Percentiles rank a stretch among this genome's conserved stretches.
These are phyloP conservation scores for Nymphalis c-album DNA, from an alignment of 2,888 invertebrate genomes.

Conservation along the genomic window DNA sequence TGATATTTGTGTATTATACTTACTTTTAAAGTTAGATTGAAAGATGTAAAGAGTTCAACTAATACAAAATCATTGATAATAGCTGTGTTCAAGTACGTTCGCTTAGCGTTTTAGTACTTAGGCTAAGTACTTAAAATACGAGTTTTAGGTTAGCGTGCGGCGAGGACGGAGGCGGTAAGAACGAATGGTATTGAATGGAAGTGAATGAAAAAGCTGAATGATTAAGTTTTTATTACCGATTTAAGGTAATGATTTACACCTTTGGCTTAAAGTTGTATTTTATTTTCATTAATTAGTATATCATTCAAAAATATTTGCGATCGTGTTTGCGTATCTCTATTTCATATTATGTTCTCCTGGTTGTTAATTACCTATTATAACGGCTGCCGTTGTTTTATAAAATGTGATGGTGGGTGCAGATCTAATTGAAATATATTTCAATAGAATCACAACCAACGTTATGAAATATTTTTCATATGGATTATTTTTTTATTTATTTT, in stretches of 20 bases:
- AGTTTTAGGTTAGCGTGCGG: constrained; percentile 43
- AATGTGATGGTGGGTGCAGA: background rate
- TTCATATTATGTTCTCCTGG: background rate
- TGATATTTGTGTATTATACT: too few species aligned
- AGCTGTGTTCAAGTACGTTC: constrained; percentile 28
- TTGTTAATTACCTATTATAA: background rate
- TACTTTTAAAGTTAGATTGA: background rate
- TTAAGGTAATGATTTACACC: background rate
- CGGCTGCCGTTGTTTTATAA: background rate
- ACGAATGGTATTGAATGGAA: constrained; percentile 8
- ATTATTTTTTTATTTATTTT: background rate
- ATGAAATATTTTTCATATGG: background rate
- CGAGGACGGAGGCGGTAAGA: constrained; percentile 41
- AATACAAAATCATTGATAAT: constrained; percentile 26
- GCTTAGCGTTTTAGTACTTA: constrained; percentile 26
- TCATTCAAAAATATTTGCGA: background rate
- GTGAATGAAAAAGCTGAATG: constrained; percentile 10
- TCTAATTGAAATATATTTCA: background rate
- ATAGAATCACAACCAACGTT: background rate
- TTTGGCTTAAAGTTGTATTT: background rate
- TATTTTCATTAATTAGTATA: background rate
- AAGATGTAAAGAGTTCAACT: constrained; percentile 3
- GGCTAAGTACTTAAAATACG: constrained; percentile 37
- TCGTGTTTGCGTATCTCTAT: background rate
- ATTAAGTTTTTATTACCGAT: background rate